Evolutionary conservation across 30 jellyfish, hydroid and myxozoan species (phyloP), one percentile per base, ranked within the genome.

Genomic region (Cassiopea xamachana): DNA sequence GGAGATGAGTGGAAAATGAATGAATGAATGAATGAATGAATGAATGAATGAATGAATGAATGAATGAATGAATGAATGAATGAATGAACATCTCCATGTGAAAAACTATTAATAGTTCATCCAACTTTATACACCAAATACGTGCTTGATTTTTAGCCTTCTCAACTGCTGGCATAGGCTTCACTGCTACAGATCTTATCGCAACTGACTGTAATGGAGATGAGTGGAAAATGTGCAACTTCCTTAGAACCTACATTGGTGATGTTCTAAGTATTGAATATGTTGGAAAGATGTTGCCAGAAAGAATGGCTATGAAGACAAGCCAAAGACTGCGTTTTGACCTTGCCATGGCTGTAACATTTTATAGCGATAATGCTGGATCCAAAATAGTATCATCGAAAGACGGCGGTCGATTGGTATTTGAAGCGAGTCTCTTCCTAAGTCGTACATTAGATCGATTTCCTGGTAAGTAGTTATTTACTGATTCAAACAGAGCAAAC

Each of bases 141-240:
- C 14, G 7, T 14, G 2, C 4, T 62, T 27, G 43, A 3, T 51
- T 51, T 51, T 17, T 4, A 17, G 74, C 43, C 19, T 62, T 17
- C 19, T 2, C 43, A 8, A 62, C 69, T 14, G 70, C 17, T 19
- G 91, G 91, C 47, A 49, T 82, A 16, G 83, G 84, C 55, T 44
- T 82, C 43, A 17, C 18, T 64, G 91, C 91, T 9, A 80, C 67
- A 46, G 55, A 16, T 9, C 76, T 82, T 1, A 64, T 44, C 7
- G 47, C 69, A 45, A 70, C 60, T 45, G 92, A 74, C 10, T 84
- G 92, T 79, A 49, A 47, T 18, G 48, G 60, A 51, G 55, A 58
- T 1, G 92, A 72, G 44, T 60, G 68, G 79, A 84, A 84, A 60
- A 84, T 84, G 86, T 84, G 92, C 85, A 71, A 58, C 39, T 84